Percentiles rank a stretch among this genome's conserved stretches.
These are phyloP conservation scores for Globodera rostochiensis DNA, from an alignment of 1,140 invertebrate species.

Conservation along the genomic window DNA sequence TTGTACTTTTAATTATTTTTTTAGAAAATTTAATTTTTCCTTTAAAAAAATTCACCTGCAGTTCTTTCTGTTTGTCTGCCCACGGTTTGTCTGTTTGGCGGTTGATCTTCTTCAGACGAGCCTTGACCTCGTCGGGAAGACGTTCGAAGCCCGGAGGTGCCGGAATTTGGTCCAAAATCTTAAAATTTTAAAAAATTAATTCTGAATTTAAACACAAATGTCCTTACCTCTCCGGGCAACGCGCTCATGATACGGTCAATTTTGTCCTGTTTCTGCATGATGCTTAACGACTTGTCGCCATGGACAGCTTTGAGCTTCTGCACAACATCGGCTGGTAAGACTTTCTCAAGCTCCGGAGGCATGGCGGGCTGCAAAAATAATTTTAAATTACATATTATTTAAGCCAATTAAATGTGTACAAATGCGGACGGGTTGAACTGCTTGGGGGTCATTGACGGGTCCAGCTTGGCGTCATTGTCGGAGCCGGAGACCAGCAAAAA, in stretches of 20 bases:
- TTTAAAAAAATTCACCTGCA: slow-evolving; percentile 20
- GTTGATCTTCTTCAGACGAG: slow-evolving; percentile 48
- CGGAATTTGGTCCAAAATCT: slow-evolving; percentile 55
- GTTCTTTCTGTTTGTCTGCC: slow-evolving; percentile 50
- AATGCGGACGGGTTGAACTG: not conserved
- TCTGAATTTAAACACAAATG: not conserved
- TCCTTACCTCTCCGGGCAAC: slow-evolving; percentile 39
- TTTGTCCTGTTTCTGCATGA: slow-evolving; percentile 54
- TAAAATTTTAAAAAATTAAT: not conserved
- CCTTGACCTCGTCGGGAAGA: slow-evolving; percentile 43
- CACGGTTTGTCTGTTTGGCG: slow-evolving; percentile 47
- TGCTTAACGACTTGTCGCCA: slow-evolving; percentile 36
- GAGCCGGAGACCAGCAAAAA: not conserved
- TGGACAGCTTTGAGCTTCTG: slow-evolving; percentile 52
- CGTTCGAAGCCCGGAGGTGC: slow-evolving; percentile 54
- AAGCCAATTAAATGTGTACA: not conserved
- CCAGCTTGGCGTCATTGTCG: not conserved
- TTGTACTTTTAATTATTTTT: too few relatives aligned
- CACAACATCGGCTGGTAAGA: slow-evolving; percentile 52
- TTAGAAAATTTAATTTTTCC: too few relatives aligned
- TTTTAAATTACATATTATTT: not conserved
- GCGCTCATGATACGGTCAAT: slow-evolving; percentile 54
- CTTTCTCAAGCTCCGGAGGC: slow-evolving; percentile 45
- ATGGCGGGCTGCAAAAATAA: slow-evolving; percentile 43
- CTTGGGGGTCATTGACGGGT: slow-evolving; percentile 3